phyloP scores from a whole-genome alignment of 2,797 vertebrate genomes.

The Salmo trutta region DNA sequence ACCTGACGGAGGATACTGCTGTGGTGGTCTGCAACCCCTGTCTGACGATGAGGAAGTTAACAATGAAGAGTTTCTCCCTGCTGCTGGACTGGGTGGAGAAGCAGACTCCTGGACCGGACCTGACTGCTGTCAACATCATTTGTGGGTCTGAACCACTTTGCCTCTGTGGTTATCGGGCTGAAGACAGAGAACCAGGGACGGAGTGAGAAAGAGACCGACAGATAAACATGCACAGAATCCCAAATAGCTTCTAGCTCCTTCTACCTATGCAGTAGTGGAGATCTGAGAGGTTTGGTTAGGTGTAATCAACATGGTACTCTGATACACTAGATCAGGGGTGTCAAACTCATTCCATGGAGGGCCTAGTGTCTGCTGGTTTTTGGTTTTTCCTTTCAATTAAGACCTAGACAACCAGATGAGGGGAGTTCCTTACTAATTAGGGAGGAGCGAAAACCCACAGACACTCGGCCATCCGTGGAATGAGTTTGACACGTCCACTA shows the following conservation, averaged over 20 bases:
- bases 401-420: no score
- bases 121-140: slow-evolving; percentile 65
- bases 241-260: neutral
- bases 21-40: slow-evolving; percentile 70
- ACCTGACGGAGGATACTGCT: slow-evolving; percentile 69
- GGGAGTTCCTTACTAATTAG: no score
- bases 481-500: no score
- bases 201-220: neutral
- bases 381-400: no score
- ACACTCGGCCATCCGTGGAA: no score
- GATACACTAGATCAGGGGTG: neutral
- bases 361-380: no score
- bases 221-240: neutral
- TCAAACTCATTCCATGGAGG: no score
- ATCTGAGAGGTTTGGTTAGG: neutral
- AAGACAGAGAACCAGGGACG: neutral
- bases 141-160: slow-evolving; percentile 66
- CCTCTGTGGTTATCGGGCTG: slow-evolving; percentile 64
- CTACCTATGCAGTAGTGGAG: neutral
- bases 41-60: slow-evolving; percentile 68
- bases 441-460: no score
- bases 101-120: slow-evolving; percentile 58
- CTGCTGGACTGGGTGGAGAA: slow-evolving; percentile 67
- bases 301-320: neutral
- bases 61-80: slow-evolving; percentile 40